Base-by-base conservation (phyloP, 1,140 invertebrate species). In the Batillaria attramentaria region DNA sequence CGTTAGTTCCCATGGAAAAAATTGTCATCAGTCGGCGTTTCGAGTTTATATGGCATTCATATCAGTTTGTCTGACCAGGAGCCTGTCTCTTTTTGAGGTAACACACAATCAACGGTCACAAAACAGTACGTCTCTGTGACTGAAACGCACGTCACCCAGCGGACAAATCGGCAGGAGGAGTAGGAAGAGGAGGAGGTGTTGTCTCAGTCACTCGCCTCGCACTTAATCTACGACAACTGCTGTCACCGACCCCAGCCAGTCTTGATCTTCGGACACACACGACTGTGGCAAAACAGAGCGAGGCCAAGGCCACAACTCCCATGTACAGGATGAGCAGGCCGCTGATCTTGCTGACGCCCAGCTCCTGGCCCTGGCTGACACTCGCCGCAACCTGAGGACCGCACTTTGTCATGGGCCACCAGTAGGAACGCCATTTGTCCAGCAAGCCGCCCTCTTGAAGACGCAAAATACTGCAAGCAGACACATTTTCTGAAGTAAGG, bases 371-470 rank as follows among this genome's bases (percentile, higher is more conserved):
- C 20, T 77, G 28, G 62, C 80, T 83, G 8, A 79, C 77, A 6
- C 72, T 68, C 3, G 73, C 43, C 6, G 73, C 72, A 13, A 18
- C 73, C 3, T 50, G 75, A 43, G 82, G 83, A 24, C 70, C 60
- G 31, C 76, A 80, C 24, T 76, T 60, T n/a, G 42, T 72, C 20
- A 62, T 13, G 35, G 81, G 57, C 86, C 86, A 87, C 85, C 85
- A 87, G 50, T 77, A 65, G 24, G 73, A 74, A 13, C 78, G 57
- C 83, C 84, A 87, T 50, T 83, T 79, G 28, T 84, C 82, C 31
- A 85, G 84, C 60, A 87, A 70, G 6, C 86, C 86, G 8, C 83
- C 83, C 72, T 87, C 85, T 62, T 84, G 83, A 79, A 87, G 85
- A 20, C 81, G 78, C 46, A 86, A 82, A 31, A 87, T 86, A 72